Evolutionary conservation across 2,113 vertebrate genomes (phyloP), one percentile per base, ranked within the genome.

Genomic region (Lanius ludovicianus): DNA sequence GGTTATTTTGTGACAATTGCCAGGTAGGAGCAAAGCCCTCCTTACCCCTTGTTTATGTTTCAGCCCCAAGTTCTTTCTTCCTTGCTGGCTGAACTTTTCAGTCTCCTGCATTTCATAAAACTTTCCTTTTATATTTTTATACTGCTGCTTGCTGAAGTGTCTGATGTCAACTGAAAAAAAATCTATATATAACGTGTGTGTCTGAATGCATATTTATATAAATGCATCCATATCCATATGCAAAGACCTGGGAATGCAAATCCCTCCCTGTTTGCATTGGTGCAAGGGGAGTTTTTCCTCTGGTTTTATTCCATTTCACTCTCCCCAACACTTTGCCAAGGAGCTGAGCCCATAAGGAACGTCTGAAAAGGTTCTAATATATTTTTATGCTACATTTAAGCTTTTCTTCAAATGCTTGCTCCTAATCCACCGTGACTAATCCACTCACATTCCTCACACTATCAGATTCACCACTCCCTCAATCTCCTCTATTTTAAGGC

Each of bases 101-200:
- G 24, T 30, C 46, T 46, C 69, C 39, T 20, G 41, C 22, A 33
- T 52, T 67, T 41, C 41, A 53, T 25, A 21, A 92, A 86, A 73
- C 59, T 87, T 69, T 84, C n/a, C 53, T 57, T 79, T 69, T 50
- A 23, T 78, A 62, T 79, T 85, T 79, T 85, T 85, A 62, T 55
- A 13, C 33, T 46, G 80, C 56, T 84, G 76, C 75, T 80, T 59
- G 27, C 47, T 56, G 42, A 42, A 89, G 82, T 39, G 11, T 80
- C 78, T 93, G 50, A 69, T 75, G 93, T 93, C 89, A 89, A 17
- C 67, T 46, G 67, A 50, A 87, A 75, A 87, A 75, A 89, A 91
- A 82, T 92, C 89, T 91, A 86, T 92, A 92, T 95, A 91, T 94
- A 92, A 78, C 49, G 31, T 83, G 69, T 53, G 47, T 94, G 83